Evolutionary conservation across 23 tunicate genomes (phyloP), one percentile per base, ranked within the genome.

Genomic region (Clavelina lepadiformis): DNA sequence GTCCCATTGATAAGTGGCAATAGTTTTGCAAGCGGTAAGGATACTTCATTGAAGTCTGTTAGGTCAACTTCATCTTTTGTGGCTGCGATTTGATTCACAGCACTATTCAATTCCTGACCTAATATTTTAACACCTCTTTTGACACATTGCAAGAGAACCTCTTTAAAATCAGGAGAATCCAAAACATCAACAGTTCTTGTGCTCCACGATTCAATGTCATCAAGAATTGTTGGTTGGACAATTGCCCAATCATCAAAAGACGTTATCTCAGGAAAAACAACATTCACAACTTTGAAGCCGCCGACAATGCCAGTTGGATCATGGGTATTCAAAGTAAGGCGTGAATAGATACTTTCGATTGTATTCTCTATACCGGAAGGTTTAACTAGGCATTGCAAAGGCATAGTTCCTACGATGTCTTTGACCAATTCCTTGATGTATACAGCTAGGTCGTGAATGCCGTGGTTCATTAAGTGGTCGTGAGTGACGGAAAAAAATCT

Each of bases 1-100:
- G 76, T 69, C 5, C 83, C 23, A 31, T 84, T 84, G 29, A 86
- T 30, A 20, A 86, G 30, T 19, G 95, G 95, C 58, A 86, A 38
- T 0, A 63, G 33, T 59, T 86, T 86, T 23, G 95, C 95, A 5
- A 86, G 68, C 22, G 95, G 80, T 7, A 81, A 35, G 24, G 71
- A 63, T n/a, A 25, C 5, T 24, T 55, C 57, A n/a, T 41, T 31
- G 18, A 49, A 4, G 3, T 45, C 51, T 3, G 25, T 32, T 5
- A 19, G 18, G 8, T 8, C 31, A 6, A 19, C 20, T 23, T 28
- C 30, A 20, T 56, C 24, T 0, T 33, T 27, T 35, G 74, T 45
- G 13, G 15, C 41, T 20, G 37, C 24, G 3, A 68, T 13, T 19
- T 38, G 37, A 22, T 45, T 11, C 5, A 74, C 0, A 15, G 61